A percentile compares a stretch with the other conserved stretches of the same genome.
phyloP scores from a whole-genome alignment of 2,113 vertebrate species.

The Dasyornis broadbenti region DNA sequence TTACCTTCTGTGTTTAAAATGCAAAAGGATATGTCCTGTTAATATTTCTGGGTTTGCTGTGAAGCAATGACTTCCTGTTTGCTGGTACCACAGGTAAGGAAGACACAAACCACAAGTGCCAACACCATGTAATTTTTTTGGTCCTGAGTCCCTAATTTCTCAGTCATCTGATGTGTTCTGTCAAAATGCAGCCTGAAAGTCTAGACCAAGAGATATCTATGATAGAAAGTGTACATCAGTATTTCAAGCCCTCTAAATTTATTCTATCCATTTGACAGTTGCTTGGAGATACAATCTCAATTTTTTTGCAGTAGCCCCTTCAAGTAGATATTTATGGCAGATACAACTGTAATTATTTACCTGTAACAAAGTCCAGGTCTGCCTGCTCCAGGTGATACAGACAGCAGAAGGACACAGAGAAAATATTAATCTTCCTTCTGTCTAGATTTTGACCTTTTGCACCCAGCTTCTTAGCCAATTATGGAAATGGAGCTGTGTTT shows the following conservation, averaged over 20 bases:
- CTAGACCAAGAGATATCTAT: constrained; percentile 81
- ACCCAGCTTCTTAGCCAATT: constrained; percentile 47
- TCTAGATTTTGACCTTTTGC: constrained; percentile 76
- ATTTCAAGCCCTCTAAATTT: constrained; percentile 83
- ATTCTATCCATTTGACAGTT: constrained; percentile 81
- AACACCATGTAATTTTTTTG: constrained; percentile 77
- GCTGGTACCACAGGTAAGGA: constrained; percentile 73
- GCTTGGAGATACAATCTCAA: constrained; percentile 86
- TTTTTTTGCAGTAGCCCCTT: constrained; percentile 80
- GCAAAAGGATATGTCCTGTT: constrained; percentile 73
- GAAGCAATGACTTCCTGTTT: constrained; percentile 77
- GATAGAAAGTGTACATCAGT: constrained; percentile 81
- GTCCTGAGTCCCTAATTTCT: constrained; percentile 76
- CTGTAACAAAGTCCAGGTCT: constrained; percentile 86
- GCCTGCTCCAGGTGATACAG: constrained; percentile 80
- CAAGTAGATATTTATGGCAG: constrained; percentile 82
- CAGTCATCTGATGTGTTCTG: constrained; percentile 79
- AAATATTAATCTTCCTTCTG: constrained; percentile 78
- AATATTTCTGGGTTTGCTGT: constrained; percentile 67
- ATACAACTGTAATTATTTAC: constrained; percentile 86
- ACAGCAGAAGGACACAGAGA: constrained; percentile 69
- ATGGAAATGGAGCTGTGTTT: constrained; percentile 43
- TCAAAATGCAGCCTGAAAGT: constrained; percentile 84
- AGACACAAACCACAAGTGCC: constrained; percentile 80
- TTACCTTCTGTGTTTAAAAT: constrained; percentile 71